A percentile compares a stretch with the other conserved stretches of the same genome.
Evolutionary conservation across 2,797 vertebrate genomes (phyloP).

Genomic region (Trachurus trachurus): DNA sequence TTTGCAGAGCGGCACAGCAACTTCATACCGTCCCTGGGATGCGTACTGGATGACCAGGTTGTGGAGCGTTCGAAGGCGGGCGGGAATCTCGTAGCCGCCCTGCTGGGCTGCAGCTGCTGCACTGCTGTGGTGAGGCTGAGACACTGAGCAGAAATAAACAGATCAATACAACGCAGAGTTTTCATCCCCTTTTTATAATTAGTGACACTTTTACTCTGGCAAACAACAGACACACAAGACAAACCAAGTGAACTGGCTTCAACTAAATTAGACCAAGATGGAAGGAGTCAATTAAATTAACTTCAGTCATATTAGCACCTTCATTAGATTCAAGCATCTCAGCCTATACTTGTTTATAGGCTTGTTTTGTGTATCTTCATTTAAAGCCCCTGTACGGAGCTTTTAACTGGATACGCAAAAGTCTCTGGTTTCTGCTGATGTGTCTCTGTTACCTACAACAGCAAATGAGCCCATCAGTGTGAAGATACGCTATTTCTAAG

Average conservation of each 20-base stretch:
- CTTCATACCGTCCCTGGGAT: constrained; percentile 92
- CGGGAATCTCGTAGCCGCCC: constrained; percentile 92
- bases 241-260: neutral
- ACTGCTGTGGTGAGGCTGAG: constrained; percentile 79
- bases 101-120: constrained; percentile 87
- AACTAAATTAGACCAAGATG: neutral
- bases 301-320: neutral
- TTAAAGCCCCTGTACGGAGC: no score
- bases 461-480: no score
- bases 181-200: neutral
- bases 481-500: no score
- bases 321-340: no score
- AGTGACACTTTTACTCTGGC: neutral
- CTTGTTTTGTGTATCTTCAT: no score
- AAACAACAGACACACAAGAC: neutral
- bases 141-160: constrained; percentile 69
- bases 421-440: no score
- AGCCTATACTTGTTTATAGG: neutral
- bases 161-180: neutral
- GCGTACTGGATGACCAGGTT: constrained; percentile 95
- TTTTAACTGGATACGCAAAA: no score
- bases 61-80: constrained; percentile 91
- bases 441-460: no score
- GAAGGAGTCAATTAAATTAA: neutral
- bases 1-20: constrained; percentile 92